Evolutionary conservation across 1,140 invertebrate genomes (phyloP), one percentile per base, ranked within the genome.

Genomic region (Zaprionus vittiger): DNA sequence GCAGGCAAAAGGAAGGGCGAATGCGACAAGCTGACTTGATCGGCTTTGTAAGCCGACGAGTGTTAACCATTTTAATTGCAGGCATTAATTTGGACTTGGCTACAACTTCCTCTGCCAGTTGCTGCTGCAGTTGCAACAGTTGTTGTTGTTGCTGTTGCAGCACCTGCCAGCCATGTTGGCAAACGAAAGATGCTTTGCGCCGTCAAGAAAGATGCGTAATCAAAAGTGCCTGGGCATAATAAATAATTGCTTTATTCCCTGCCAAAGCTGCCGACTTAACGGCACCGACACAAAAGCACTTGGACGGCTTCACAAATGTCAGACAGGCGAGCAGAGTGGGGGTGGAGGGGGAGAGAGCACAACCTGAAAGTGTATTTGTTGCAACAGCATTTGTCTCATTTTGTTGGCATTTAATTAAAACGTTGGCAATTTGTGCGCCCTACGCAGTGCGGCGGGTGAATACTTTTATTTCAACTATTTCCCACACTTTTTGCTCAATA

Each of bases 11-110:
- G 15, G 38, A 24, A 9, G 37, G 2, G 38, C 14, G 9, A 20
- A 4, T 14, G 60, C 3, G n/a, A 12, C 28, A 5, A 12, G 14
- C 44, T 28, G 28, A 79, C 20, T 77, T 66, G 73, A 77, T 83
- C 64, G 68, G 63, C 31, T 20, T 65, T 61, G 38, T n/a, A 59
- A 47, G 44, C 38, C 49, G 76, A 62, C 61, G 65, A 81, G 81
- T 84, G 82, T 85, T 84, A 78, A 85, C 75, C 82, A 79, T 81
- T 84, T 84, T 84, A 84, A 84, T 84, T 79, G 82, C 74, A 20
- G 82, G 82, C 82, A 84, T 84, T 84, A 79, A 84, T 85, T 81
- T 66, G 64, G 74, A 85, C 69, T 78, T 77, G 66, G 34, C 54
- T 59, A 17, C 47, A 61, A 61, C 41, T 44, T n/a, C 0, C 6